phyloP scores from a whole-genome alignment of 2,113 vertebrate genomes.

The Anguilla japonica region DNA sequence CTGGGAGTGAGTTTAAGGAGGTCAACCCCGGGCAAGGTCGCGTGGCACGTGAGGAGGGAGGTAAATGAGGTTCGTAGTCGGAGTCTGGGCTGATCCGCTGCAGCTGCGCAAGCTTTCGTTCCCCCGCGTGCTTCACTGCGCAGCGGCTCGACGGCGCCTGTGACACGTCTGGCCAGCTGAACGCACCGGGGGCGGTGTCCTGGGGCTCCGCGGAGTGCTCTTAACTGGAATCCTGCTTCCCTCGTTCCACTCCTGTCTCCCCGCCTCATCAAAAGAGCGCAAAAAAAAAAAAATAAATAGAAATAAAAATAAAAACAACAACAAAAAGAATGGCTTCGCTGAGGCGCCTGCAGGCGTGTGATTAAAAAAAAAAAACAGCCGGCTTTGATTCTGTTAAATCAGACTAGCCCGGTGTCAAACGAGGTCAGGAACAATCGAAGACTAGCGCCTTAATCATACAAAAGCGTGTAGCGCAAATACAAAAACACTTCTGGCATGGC shows the following conservation, averaged over 20 bases:
- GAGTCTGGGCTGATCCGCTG: not conserved
- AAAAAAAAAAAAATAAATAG: not conserved
- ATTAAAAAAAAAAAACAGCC: conserved; percentile 29
- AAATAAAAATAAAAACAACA: not conserved
- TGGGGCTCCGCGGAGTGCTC: not conserved
- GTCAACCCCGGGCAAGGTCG: too few species aligned
- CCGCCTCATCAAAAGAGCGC: conserved; percentile 8
- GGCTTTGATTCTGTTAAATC: conserved; percentile 52
- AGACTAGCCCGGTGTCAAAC: conserved; percentile 30
- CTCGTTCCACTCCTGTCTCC: not conserved
- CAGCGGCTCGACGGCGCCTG: not conserved
- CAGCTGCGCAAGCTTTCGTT: not conserved
- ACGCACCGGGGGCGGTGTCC: not conserved
- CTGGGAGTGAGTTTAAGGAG: too few species aligned
- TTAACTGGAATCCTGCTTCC: not conserved
- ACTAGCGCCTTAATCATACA: conserved; percentile 51
- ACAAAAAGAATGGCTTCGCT: not conserved
- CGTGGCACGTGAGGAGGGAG: too few species aligned
- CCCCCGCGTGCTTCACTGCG: too few species aligned
- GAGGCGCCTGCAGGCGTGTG: not conserved
- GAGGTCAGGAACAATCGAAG: conserved; percentile 50
- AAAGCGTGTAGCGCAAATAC: conserved; percentile 39
- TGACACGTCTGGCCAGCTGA: not conserved
- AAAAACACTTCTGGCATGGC: conserved; percentile 31
- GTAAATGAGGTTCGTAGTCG: not conserved